Conservation (phyloP, 2,888 invertebrate species). For the Pharmacophagus antenor region DNA sequence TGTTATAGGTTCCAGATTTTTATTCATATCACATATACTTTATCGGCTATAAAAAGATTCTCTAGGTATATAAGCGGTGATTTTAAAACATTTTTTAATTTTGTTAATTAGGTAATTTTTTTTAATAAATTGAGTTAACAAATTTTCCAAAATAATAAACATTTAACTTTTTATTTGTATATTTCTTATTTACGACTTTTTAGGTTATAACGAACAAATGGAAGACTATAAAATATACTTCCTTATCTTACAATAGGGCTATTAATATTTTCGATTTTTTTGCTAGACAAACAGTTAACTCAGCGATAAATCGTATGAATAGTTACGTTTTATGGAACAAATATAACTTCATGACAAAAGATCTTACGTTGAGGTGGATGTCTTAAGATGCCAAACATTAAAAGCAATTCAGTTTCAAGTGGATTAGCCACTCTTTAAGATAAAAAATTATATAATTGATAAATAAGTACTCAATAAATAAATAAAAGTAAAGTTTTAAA, state of each 20-base stretch:
- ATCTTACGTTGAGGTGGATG: too few relatives aligned
- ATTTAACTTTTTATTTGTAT: neutral
- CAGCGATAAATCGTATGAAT: too few relatives aligned
- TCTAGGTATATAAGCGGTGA: neutral
- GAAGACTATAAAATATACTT: neutral
- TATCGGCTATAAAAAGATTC: neutral
- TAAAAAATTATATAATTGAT: too few relatives aligned
- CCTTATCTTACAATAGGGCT: neutral
- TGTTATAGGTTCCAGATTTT: neutral
- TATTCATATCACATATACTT: neutral
- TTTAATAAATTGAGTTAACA: neutral
- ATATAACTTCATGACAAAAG: neutral
- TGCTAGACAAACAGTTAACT: neutral
- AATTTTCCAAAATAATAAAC: neutral
- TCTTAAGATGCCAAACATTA: too few relatives aligned
- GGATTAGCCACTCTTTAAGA: too few relatives aligned
- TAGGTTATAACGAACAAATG: neutral
- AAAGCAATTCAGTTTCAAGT: too few relatives aligned
- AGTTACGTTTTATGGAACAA: too few relatives aligned
- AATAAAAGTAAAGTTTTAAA: neutral
- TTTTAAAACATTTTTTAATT: neutral
- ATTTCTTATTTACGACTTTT: neutral
- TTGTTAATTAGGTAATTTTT: neutral
- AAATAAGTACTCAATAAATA: too few relatives aligned
- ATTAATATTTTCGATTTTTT: neutral